Evolutionary conservation across 2,113 vertebrate genomes (phyloP).

Genomic region (Carassius auratus): DNA sequence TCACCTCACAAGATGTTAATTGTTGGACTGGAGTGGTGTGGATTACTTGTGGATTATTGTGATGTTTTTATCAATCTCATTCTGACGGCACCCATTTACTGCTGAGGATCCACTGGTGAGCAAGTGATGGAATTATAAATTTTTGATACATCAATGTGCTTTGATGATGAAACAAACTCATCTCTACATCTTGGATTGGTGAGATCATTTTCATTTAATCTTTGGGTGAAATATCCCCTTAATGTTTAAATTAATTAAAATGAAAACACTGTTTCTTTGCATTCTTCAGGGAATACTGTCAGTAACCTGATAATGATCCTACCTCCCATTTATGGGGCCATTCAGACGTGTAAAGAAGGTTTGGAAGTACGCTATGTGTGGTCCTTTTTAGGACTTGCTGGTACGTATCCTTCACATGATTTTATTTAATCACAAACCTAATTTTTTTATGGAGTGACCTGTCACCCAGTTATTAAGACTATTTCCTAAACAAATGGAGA

Average conservation of each 20-base stretch:
- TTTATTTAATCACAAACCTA: not conserved
- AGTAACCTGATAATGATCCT: constrained; percentile 99
- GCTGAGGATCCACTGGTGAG: no score
- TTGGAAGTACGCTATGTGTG: constrained; percentile 90
- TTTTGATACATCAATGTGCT: no score
- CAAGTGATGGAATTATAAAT: no score
- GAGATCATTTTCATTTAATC: no score
- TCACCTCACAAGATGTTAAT: no score
- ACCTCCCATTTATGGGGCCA: constrained; percentile 91
- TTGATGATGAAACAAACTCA: not conserved
- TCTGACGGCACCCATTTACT: no score
- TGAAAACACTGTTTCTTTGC: constrained; percentile 49
- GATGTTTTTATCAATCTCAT: not conserved
- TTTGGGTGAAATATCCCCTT: not conserved
- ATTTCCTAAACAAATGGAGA: not conserved
- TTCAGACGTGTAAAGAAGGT: constrained; percentile 85
- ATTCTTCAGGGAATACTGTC: constrained; percentile 92
- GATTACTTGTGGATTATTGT: no score
- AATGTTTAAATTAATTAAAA: not conserved
- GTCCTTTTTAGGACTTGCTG: constrained; percentile 91
- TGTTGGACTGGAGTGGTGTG: no score
- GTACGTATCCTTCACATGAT: constrained; percentile 67
- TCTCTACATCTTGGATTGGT: no score
- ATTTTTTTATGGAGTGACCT: not conserved
- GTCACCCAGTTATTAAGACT: not conserved